phyloP scores from a whole-genome alignment of 2,113 vertebrate genomes.

The Scartelaos histophorus region DNA sequence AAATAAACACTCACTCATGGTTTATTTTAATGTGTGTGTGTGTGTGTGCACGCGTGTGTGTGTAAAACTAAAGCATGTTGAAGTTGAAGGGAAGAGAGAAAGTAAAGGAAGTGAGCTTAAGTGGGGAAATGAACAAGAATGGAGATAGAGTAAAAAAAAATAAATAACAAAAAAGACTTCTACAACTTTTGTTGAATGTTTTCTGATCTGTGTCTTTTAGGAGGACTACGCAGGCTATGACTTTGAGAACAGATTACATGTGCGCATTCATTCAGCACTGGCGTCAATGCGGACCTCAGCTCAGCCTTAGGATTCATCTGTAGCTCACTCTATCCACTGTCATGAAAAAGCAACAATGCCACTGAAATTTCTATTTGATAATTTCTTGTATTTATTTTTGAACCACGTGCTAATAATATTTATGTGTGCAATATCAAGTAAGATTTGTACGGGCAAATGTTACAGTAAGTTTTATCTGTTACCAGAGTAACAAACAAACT shows the following conservation, averaged over 20 bases:
- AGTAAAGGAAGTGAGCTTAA: no score
- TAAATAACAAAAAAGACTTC: no score
- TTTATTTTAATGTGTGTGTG: no score
- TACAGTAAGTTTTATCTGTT: slow-evolving; percentile 11
- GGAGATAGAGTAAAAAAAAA: no score
- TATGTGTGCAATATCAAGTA: slow-evolving; percentile 12
- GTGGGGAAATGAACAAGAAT: no score
- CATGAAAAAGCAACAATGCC: slow-evolving; percentile 24
- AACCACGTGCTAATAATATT: slow-evolving; percentile 32
- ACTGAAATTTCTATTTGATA: slow-evolving; percentile 5
- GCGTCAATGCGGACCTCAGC: slow-evolving; percentile 82
- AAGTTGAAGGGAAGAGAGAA: background rate
- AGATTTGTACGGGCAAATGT: slow-evolving; percentile 19
- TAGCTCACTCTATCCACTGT: slow-evolving; percentile 7
- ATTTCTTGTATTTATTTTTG: slow-evolving; percentile 20
- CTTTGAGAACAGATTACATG: slow-evolving; percentile 95
- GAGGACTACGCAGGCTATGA: slow-evolving; percentile 92
- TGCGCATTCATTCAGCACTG: slow-evolving; percentile 92
- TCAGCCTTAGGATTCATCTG: slow-evolving; percentile 76
- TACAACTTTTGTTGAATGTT: no score
- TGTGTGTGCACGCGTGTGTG: no score
- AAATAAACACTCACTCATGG: no score
- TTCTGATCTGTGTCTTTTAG: slow-evolving; percentile 63
- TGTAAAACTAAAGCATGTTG: no score
- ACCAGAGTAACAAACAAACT: background rate